Conservation (phyloP, 53 echinoderm and acorn worm genomes). For the Paelopatides confundens region DNA sequence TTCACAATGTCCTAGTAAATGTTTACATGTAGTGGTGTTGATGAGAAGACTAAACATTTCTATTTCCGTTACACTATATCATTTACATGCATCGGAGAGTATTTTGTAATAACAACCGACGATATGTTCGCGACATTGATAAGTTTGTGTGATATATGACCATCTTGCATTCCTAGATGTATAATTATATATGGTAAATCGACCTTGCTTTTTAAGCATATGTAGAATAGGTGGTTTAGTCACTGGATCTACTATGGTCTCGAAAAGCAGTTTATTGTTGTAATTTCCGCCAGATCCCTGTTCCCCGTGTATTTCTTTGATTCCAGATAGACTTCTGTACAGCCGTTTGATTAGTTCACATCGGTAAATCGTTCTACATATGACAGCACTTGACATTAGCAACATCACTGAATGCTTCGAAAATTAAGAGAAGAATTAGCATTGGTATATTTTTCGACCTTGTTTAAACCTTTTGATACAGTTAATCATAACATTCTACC, state of each 20-base stretch:
- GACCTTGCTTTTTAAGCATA: neutral
- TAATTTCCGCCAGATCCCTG: too few relatives aligned
- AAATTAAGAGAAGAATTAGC: too few relatives aligned
- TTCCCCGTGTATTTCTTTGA: neutral
- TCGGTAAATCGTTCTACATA: too few relatives aligned
- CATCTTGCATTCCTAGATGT: conserved; percentile 36
- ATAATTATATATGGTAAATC: conserved; percentile 28
- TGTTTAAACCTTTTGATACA: too few relatives aligned
- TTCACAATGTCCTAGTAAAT: conserved; percentile 39
- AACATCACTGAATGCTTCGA: too few relatives aligned
- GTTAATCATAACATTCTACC: too few relatives aligned
- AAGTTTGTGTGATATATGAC: conserved; percentile 33
- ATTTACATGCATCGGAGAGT: conserved; percentile 30
- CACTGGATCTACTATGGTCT: neutral
- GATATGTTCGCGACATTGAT: neutral
- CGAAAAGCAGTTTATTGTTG: neutral
- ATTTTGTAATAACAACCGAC: conserved; percentile 34
- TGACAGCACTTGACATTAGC: too few relatives aligned
- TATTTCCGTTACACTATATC: conserved; percentile 3
- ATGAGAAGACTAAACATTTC: neutral
- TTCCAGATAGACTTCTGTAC: too few relatives aligned
- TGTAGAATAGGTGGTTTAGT: neutral
- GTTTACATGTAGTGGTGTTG: conserved; percentile 12
- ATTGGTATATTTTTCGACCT: too few relatives aligned
- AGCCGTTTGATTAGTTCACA: too few relatives aligned